Evolutionary conservation across 2,113 vertebrate genomes (phyloP), one percentile per base, ranked within the genome.

Genomic region (Cricetomys ansorgei): DNA sequence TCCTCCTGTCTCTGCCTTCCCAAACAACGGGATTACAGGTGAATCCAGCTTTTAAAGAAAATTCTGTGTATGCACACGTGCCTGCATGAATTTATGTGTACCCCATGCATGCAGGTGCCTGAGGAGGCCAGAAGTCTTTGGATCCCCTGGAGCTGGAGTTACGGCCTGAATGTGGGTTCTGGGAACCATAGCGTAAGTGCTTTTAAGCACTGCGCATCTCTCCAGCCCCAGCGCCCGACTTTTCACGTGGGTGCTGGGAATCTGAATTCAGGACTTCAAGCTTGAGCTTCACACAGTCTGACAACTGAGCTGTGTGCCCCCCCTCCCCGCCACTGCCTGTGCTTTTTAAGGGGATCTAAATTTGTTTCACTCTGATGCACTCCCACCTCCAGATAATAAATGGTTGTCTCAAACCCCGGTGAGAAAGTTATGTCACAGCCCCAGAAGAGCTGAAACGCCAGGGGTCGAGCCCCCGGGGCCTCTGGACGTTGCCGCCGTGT

Each of bases 401-500:
- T 40, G 55, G 10, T 11, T 40, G 6, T 10, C 37, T 85, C 12
- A 1, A 29, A 4, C 53, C 77, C 55, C 23, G 23, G 1, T 0
- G 19, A 48, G 64, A 31, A 9, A 29, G 2, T 65, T 19, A 2
- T 77, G 15, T 69, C 85, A n/a, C 25, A n/a, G 13, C 40, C 85
- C 80, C n/a, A 43, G 50, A 62, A 57, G 50, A 87, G 40, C 53
- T 55, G 15, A 6, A 3, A 37, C 13, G 19, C 48, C 8, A 19
- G 31, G 67, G 53, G 19, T 29, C 7, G 16, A 72, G 70, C 81
- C 96, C 72, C 94, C 62, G 3, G 94, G 91, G 90, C 94, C 94
- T 65, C 88, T 21, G 79, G 98, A 93, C 87, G 93, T 98, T 98
- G 98, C 97, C 76, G 89, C 87, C 13, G 3, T 45, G 77, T 86